These are phyloP conservation scores for Dreissena polymorpha DNA, from an alignment of 1,140 invertebrate genomes.

Conservation along the genomic window DNA sequence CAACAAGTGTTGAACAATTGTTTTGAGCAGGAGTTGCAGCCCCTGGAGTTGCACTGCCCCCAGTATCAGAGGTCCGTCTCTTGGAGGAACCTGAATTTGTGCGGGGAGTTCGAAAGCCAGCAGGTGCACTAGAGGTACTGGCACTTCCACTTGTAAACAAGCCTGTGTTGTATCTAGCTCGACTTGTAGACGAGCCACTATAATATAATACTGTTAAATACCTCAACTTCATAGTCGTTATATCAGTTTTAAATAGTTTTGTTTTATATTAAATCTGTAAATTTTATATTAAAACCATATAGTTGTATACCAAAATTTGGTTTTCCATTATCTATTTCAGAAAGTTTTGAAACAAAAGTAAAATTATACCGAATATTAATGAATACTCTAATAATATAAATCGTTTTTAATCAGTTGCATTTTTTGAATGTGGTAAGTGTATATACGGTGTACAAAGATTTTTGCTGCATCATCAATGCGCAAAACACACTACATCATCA, in stretches of 20 bases:
- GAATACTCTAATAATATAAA: too few relatives aligned
- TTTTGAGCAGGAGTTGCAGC: conserved; percentile 49
- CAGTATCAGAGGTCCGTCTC: conserved; percentile 42
- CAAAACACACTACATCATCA: too few relatives aligned
- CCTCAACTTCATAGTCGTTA: neutral
- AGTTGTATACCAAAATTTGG: neutral
- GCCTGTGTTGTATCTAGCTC: conserved; percentile 4
- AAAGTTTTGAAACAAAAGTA: neutral
- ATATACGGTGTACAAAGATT: too few relatives aligned
- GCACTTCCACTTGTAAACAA: neutral
- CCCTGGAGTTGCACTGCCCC: conserved; percentile 26
- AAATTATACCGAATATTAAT: too few relatives aligned
- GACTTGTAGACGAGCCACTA: neutral
- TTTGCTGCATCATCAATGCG: too few relatives aligned
- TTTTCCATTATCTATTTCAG: neutral
- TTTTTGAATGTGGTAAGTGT: too few relatives aligned
- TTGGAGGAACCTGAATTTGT: conserved; percentile 20
- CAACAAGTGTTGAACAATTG: conserved; percentile 56
- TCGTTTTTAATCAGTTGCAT: too few relatives aligned
- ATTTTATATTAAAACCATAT: neutral
- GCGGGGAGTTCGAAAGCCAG: conserved; percentile 28
- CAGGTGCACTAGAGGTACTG: conserved; percentile 8
- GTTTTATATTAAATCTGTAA: neutral
- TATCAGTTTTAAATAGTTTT: neutral
- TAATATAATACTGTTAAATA: neutral